Base-by-base conservation (phyloP, 2,113 vertebrate genomes). In the Sardina pilchardus region DNA sequence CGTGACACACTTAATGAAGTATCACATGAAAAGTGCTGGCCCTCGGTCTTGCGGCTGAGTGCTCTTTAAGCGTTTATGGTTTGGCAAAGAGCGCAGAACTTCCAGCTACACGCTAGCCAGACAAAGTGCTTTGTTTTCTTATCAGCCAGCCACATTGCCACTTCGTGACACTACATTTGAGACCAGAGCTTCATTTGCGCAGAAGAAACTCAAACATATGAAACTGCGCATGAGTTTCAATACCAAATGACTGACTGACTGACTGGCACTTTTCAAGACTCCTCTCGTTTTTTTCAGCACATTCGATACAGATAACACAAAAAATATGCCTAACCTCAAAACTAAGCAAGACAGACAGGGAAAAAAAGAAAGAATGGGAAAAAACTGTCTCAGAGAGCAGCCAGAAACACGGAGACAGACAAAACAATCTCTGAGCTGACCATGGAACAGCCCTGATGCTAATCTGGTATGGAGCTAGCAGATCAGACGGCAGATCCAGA, bases 1-100 rank as follows among this genome's bases (percentile, higher is more conserved):
- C 71, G 71, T 78, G 71, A 78, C 71, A 78, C 71, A 36, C 71
- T 78, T 34, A 78, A 34, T 16, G 71, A 78, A 78, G 71, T 78
- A 78, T 78, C 30, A 34, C 71, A 78, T 78, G 30, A 78, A 12
- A 78, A 78, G 71, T 36, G 26, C 39, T 78, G 71, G 71, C 71
- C 34, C 71, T 4, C 71, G 5, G 10, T 78, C 71, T 34, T 78
- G 71, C 30, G 71, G 71, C 71, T 78, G 71, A 39, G 71, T 36
- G 71, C 71, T 16, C 71, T 34, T 34, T 17, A 14, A 34, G 71
- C 71, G 39, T 12, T 78, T 78, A 78, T 36, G 71, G 71, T 36
- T 78, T 39, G 71, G 71, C 71, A 78, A 78, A 78, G 30, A 78
- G 34, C 3, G 10, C 30, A 34, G 10, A 12, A 36, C 71, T 36